These are phyloP conservation scores for Arizona elegans DNA, from an alignment of 2,113 vertebrate species.

Conservation along the genomic window DNA sequence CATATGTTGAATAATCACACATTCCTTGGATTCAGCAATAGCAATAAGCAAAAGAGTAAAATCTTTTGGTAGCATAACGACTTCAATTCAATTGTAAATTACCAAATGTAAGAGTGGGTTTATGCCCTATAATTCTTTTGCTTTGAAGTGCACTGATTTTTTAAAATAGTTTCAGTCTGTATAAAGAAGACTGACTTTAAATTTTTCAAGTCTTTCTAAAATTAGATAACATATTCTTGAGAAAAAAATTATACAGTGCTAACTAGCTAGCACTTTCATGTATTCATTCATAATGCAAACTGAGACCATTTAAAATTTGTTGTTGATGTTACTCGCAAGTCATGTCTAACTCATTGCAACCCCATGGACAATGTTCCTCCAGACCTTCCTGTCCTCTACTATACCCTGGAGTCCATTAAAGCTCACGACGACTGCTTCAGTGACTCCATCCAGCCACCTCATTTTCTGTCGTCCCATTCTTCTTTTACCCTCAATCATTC, in stretches of 20 bases:
- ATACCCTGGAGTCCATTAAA: no score
- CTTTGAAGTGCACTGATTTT: not conserved
- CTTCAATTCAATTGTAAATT: not conserved
- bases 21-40: not conserved
- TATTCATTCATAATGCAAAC: not conserved
- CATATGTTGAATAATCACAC: not conserved
- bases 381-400: no score
- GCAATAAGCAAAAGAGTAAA: not conserved
- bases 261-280: not conserved
- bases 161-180: not conserved
- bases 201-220: not conserved
- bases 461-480: no score
- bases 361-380: no score
- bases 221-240: not conserved
- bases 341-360: no score
- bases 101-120: not conserved
- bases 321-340: no score
- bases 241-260: not conserved
- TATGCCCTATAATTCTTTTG: not conserved
- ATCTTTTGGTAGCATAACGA: not conserved
- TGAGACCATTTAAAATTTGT: not conserved
- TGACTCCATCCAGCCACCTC: no score
- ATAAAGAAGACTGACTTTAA: not conserved
- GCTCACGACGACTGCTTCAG: no score
- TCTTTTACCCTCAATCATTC: no score